Conservation (phyloP, 2,888 invertebrate species). For the Drosophila robusta region DNA sequence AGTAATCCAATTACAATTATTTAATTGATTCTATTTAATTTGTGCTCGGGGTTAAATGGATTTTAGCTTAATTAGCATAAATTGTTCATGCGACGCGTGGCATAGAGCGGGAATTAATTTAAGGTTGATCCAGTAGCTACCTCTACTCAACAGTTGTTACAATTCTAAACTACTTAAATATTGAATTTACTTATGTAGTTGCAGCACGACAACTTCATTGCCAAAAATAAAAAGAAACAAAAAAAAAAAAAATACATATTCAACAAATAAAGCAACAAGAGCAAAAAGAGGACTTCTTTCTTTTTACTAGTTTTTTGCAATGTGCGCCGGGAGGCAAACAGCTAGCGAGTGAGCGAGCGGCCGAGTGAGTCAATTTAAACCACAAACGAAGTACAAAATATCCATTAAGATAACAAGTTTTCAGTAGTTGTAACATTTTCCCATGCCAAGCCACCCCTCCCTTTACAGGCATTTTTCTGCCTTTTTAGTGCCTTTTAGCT, state of each 20-base stretch:
- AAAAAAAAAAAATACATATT: slow-evolving; percentile 13
- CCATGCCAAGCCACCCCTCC: slow-evolving; percentile 2
- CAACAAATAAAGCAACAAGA: slow-evolving; percentile 34
- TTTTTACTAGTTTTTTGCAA: slow-evolving; percentile 25
- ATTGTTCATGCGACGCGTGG: slow-evolving; percentile 27
- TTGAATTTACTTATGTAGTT: slow-evolving; percentile 42
- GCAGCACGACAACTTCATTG: slow-evolving; percentile 25
- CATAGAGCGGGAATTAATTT: slow-evolving; percentile 3
- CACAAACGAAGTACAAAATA: slow-evolving; percentile 79
- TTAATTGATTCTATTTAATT: slow-evolving; percentile 45
- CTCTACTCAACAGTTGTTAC: background rate
- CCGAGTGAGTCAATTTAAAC: slow-evolving; percentile 74
- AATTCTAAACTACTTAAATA: slow-evolving; percentile 21
- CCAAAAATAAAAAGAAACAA: slow-evolving; percentile 13
- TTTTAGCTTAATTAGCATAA: slow-evolving; percentile 25
- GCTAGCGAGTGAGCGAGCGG: slow-evolving; percentile 27
- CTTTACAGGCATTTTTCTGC: slow-evolving; percentile 53
- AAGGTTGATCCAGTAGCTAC: background rate
- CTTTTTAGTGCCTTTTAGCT: slow-evolving; percentile 65
- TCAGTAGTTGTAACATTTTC: slow-evolving; percentile 74
- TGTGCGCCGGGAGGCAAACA: slow-evolving; percentile 44
- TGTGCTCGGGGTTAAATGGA: slow-evolving; percentile 10
- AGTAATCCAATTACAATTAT: slow-evolving; percentile 40
- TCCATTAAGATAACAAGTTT: slow-evolving; percentile 78
- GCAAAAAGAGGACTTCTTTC: slow-evolving; percentile 21